Evolutionary conservation across 2,113 vertebrate species (phyloP).

Genomic region (Condylura cristata): DNA sequence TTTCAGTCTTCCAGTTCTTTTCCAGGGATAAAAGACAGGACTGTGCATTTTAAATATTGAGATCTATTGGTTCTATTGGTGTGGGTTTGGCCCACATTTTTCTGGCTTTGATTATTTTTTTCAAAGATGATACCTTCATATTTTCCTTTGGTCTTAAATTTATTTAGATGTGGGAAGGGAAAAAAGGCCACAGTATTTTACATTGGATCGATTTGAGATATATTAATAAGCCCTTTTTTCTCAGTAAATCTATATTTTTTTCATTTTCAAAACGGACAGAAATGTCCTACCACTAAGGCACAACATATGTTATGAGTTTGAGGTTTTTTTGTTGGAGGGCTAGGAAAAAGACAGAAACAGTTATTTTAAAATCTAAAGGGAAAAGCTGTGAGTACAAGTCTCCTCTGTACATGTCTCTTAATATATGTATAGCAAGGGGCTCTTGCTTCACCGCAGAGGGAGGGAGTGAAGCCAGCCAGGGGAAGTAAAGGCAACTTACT

Average conservation of each 20-base stretch:
- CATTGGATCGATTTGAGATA: background rate
- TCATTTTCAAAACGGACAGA: background rate
- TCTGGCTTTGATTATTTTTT: background rate
- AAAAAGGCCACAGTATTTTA: background rate
- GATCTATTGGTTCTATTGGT: background rate
- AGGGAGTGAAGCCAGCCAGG: background rate
- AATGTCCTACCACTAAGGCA: background rate
- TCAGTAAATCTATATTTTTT: background rate
- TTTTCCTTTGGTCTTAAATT: background rate
- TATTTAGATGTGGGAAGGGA: conserved; percentile 1
- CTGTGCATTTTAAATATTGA: conserved; percentile 14
- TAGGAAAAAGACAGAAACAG: background rate
- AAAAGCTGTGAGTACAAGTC: background rate
- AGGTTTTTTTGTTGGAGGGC: background rate
- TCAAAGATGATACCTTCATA: conserved; percentile 7
- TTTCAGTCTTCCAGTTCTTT: conserved; percentile 14
- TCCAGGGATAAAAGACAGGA: background rate
- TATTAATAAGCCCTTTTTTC: background rate
- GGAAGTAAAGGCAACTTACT: background rate
- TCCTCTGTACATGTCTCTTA: background rate
- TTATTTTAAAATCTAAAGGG: conserved; percentile 45
- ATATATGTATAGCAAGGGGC: background rate
- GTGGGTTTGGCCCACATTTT: background rate
- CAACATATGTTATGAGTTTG: background rate
- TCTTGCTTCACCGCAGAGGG: background rate